phyloP scores from a whole-genome alignment of 2,113 vertebrate genomes.

The Elaphurus davidianus region DNA sequence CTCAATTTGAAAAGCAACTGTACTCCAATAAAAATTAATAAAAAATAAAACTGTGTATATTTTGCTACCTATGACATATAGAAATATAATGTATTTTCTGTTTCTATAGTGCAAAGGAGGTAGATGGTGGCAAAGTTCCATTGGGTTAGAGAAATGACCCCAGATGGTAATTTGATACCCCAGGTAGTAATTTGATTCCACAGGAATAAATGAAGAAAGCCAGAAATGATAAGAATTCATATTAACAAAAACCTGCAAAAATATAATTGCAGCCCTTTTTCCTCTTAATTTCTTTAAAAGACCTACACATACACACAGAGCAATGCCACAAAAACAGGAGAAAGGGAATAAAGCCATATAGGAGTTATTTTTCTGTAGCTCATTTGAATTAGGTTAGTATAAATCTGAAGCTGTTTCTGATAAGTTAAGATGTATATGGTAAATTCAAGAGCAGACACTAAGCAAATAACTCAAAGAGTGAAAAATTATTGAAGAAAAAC shows the following conservation, averaged over 20 bases:
- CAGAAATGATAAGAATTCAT: background rate
- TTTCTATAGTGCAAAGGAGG: background rate
- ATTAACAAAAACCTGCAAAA: background rate
- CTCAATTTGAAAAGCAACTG: background rate
- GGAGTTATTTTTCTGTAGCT: background rate
- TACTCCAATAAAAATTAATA: background rate
- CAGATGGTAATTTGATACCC: background rate
- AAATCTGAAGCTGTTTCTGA: background rate
- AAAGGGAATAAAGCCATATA: background rate
- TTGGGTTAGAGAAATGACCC: background rate
- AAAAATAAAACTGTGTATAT: background rate
- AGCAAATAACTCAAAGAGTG: background rate
- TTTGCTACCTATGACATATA: background rate
- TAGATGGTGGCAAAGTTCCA: background rate
- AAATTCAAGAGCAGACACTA: background rate
- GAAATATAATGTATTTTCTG: background rate
- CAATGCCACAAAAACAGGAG: background rate
- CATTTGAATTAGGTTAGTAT: background rate
- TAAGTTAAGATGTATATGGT: background rate
- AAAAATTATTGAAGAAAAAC: background rate
- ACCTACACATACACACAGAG: background rate
- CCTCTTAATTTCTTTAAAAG: background rate
- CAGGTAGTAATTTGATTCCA: background rate
- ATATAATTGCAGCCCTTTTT: background rate
- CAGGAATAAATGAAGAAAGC: background rate